Base-by-base conservation (phyloP, 2,888 invertebrate genomes). In the Cheilosia variabilis region DNA sequence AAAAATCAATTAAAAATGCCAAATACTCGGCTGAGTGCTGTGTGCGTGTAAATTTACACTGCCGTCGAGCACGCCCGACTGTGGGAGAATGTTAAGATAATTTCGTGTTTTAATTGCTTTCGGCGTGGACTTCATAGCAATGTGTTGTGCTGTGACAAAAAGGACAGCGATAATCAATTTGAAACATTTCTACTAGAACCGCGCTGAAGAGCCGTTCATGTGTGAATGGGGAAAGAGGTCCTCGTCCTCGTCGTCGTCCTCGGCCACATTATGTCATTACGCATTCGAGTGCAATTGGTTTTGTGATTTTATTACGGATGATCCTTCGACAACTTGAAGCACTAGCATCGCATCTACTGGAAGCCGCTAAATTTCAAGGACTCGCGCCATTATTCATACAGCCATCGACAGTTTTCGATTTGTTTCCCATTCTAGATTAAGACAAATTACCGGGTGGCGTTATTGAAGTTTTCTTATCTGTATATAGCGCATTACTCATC, bases 1-100 rank as follows among this genome's bases (percentile, higher is more conserved):
- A 83, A 83, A 83, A 83, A 73, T 83, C 83, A 83, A 83, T 83
- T 83, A 78, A 83, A 83, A 78, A 65, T 37, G 57, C 63, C 73
- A 78, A 83, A 83, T 78, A 72, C 78, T 63, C 43, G 22, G 63
- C 24, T 19, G 31, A 58, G 37, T 50, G 37, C 13, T 50, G 50
- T 50, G 19, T 50, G 50, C 41, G 52, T 72, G 17, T 31, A 22
- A 41, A 60, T 41, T 71, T 37, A 27, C 43, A 50, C 52, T 7
- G 5, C 13, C 37, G 37, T 13, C 37, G 34, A 19, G 68, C 17
- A 24, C 19, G 22, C 5, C 37, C 45, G 57, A 2, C 55, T 22
- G 19, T 6, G 50, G 22, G 37, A 43, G 31, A 50, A 41, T 27
- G 50, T 45, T 68, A 68, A 77, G 76, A 77, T 52, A 62, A 66